A percentile compares a stretch with the other conserved stretches of the same genome.
phyloP scores from a whole-genome alignment of 2,888 invertebrate genomes.

The Nipponacmea schrenckii region DNA sequence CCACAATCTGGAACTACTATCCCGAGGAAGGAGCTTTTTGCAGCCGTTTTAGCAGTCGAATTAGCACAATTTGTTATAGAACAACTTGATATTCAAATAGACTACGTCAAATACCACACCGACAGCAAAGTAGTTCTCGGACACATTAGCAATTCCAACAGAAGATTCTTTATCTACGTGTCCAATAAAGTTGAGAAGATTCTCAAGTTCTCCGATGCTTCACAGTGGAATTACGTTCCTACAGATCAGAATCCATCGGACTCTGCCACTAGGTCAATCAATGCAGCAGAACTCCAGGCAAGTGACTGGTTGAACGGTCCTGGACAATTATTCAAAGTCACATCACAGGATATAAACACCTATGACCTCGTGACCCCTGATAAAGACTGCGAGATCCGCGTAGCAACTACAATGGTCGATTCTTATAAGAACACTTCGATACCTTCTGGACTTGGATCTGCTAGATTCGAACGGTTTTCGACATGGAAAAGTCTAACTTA shows the following conservation, averaged over 20 bases:
- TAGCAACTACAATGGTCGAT: no score
- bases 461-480: no score
- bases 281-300: no score
- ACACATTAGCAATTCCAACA: background rate
- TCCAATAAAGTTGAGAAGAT: conserved; percentile 13
- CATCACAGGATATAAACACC: no score
- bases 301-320: no score
- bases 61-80: conserved; percentile 1
- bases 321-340: no score
- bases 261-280: no score
- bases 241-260: conserved; percentile 17
- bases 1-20: conserved; percentile 19
- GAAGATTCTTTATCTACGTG: conserved; percentile 20
- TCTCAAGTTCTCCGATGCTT: background rate
- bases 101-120: background rate
- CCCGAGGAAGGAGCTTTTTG: conserved; percentile 22
- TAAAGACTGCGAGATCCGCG: no score
- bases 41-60: conserved; percentile 17
- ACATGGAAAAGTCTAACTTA: no score
- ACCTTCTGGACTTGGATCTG: no score
- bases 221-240: conserved; percentile 16
- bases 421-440: no score
- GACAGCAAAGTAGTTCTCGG: background rate
- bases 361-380: no score
- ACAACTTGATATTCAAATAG: conserved; percentile 2